phyloP scores from a whole-genome alignment of 2,888 invertebrate species.

The Helicoverpa assulta region DNA sequence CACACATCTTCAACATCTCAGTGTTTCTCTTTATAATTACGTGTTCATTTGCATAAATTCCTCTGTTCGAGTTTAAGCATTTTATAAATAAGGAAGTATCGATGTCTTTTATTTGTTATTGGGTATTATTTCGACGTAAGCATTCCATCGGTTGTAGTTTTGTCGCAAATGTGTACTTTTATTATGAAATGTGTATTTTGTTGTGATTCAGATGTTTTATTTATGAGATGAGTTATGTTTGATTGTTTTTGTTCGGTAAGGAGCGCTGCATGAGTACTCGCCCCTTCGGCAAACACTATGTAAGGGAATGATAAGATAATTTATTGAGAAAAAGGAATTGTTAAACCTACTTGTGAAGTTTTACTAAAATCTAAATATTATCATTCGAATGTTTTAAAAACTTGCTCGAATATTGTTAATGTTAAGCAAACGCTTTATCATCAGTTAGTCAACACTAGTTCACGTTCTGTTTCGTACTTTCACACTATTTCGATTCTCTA shows the following conservation, averaged over 20 bases:
- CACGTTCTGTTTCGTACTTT: constrained; percentile 9
- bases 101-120: not conserved
- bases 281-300: constrained; percentile 1
- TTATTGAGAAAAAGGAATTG: constrained; percentile 49
- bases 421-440: constrained; percentile 33
- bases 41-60: constrained; percentile 40
- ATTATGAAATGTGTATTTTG: not conserved
- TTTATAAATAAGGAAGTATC: not conserved
- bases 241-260: not conserved
- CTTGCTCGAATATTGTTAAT: constrained; percentile 52
- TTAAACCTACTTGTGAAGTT: constrained; percentile 48
- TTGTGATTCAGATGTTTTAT: not conserved
- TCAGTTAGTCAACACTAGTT: constrained; percentile 13
- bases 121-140: constrained; percentile 17
- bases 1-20: constrained; percentile 41
- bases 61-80: constrained; percentile 13
- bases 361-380: constrained; percentile 41
- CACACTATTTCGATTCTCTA: constrained; percentile 8
- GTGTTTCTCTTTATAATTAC: constrained; percentile 44
- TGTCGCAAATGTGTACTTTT: not conserved
- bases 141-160: constrained; percentile 34
- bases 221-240: not conserved
- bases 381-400: constrained; percentile 49
- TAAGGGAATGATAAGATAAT: constrained; percentile 37
- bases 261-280: not conserved